Conservation (phyloP, 1,140 invertebrate genomes). For the Thaumetopoea pityocampa region DNA sequence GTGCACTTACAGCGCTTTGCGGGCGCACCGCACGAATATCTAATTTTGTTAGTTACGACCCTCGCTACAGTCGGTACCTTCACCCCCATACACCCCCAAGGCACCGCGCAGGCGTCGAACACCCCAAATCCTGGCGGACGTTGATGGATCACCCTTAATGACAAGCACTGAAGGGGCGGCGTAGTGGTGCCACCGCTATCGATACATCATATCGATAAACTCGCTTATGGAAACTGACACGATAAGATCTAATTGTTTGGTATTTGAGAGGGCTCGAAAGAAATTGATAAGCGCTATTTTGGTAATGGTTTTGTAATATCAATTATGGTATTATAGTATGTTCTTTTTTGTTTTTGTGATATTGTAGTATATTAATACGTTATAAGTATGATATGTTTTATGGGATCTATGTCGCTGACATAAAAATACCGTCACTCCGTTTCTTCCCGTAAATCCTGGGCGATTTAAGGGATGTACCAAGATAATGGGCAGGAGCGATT, state of each 20-base stretch:
- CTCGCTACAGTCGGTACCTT: slow-evolving; percentile 16
- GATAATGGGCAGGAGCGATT: too few species aligned
- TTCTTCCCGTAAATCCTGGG: too few species aligned
- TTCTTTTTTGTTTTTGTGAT: not conserved
- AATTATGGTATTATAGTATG: not conserved
- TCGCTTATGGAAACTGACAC: slow-evolving; percentile 27
- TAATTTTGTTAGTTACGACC: slow-evolving; percentile 67
- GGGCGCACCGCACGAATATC: slow-evolving; percentile 70
- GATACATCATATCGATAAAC: slow-evolving; percentile 38
- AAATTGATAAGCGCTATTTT: slow-evolving; percentile 13
- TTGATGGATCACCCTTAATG: slow-evolving; percentile 76
- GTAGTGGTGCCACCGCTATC: slow-evolving; percentile 32
- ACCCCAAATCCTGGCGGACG: slow-evolving; percentile 70
- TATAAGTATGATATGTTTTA: too few species aligned
- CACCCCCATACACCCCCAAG: slow-evolving; percentile 20
- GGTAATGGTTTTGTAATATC: slow-evolving; percentile 7
- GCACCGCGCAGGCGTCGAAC: slow-evolving; percentile 55
- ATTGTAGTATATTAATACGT: too few species aligned
- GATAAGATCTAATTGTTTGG: slow-evolving; percentile 39
- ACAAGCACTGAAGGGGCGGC: slow-evolving; percentile 62
- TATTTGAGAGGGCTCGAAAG: not conserved
- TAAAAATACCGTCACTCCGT: too few species aligned
- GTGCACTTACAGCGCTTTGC: slow-evolving; percentile 52
- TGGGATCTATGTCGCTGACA: too few species aligned
- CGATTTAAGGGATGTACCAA: too few species aligned